phyloP scores from a whole-genome alignment of 1,140 invertebrate genomes.

The Danaus plexippus region DNA sequence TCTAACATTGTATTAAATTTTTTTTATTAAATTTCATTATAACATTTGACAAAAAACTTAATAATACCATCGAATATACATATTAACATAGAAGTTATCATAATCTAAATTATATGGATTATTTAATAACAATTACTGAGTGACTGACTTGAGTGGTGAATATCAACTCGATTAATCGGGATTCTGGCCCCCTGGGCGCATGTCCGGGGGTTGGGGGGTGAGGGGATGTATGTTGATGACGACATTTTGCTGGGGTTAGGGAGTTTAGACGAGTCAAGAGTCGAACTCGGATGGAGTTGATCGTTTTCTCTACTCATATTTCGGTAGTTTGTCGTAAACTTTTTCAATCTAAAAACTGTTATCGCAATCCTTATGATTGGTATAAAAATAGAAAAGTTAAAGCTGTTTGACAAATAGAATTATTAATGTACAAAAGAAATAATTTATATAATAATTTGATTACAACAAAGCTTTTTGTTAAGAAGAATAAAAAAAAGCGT shows the following conservation, averaged over 20 bases:
- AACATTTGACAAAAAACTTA: too few relatives aligned
- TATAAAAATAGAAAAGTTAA: too few relatives aligned
- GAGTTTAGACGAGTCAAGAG: constrained; percentile 31
- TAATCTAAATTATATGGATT: neutral
- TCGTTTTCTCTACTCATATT: constrained; percentile 25
- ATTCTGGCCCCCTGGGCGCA: constrained; percentile 33
- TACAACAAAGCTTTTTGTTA: too few relatives aligned
- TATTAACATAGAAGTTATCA: too few relatives aligned
- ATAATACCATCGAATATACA: too few relatives aligned
- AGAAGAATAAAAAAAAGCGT: too few relatives aligned
- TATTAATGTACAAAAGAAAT: too few relatives aligned
- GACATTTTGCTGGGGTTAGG: constrained; percentile 54
- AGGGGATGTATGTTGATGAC: constrained; percentile 54
- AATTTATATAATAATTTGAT: too few relatives aligned
- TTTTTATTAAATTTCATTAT: too few relatives aligned
- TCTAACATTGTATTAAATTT: too few relatives aligned
- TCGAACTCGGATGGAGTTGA: constrained; percentile 27
- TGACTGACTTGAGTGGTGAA: constrained; percentile 25
- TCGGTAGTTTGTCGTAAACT: constrained; percentile 22
- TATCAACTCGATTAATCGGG: constrained; percentile 43
- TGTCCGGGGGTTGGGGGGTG: constrained; percentile 34
- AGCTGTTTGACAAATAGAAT: too few relatives aligned
- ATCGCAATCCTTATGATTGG: too few relatives aligned
- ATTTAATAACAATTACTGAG: constrained; percentile 19
- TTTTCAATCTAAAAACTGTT: constrained; percentile 15